These are phyloP conservation scores for Paramormyrops kingsleyae DNA, from an alignment of 2,113 vertebrate species.

Conservation along the genomic window DNA sequence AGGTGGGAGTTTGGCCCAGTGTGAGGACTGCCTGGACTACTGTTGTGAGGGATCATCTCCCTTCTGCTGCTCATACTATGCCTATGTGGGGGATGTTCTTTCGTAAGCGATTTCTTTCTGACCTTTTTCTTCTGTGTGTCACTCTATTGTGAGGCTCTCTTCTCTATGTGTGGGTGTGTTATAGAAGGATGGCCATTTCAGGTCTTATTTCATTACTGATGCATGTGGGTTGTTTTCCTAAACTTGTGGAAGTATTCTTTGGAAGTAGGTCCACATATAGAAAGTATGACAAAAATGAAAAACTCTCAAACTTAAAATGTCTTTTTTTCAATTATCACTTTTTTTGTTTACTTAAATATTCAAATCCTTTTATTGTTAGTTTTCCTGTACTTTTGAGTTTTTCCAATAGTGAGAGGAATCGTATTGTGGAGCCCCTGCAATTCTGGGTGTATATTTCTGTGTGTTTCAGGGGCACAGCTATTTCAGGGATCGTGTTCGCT, in stretches of 20 bases:
- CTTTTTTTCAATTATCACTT: background rate
- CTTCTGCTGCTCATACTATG: slow-evolving; percentile 91
- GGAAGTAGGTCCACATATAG: background rate
- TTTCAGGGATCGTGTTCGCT: slow-evolving; percentile 85
- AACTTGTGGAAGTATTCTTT: background rate
- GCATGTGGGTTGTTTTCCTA: background rate
- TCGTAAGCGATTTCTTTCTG: slow-evolving; percentile 66
- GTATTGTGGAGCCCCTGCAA: background rate
- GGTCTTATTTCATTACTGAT: background rate
- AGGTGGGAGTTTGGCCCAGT: slow-evolving; percentile 71
- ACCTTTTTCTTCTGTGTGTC: background rate
- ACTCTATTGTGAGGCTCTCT: background rate
- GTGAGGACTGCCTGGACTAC: slow-evolving; percentile 77
- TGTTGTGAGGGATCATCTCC: slow-evolving; percentile 80
- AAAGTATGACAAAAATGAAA: background rate
- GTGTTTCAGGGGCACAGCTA: slow-evolving; percentile 73
- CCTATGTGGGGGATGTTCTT: slow-evolving; percentile 84
- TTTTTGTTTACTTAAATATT: background rate
- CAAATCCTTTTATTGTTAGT: background rate
- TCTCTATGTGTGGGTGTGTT: background rate
- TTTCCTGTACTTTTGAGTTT: background rate
- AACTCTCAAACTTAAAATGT: background rate
- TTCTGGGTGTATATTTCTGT: background rate
- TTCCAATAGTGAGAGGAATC: background rate
- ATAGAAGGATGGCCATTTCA: background rate